Evolutionary conservation across 2,113 vertebrate species (phyloP), one percentile per base, ranked within the genome.

Genomic region (Numida meleagris): DNA sequence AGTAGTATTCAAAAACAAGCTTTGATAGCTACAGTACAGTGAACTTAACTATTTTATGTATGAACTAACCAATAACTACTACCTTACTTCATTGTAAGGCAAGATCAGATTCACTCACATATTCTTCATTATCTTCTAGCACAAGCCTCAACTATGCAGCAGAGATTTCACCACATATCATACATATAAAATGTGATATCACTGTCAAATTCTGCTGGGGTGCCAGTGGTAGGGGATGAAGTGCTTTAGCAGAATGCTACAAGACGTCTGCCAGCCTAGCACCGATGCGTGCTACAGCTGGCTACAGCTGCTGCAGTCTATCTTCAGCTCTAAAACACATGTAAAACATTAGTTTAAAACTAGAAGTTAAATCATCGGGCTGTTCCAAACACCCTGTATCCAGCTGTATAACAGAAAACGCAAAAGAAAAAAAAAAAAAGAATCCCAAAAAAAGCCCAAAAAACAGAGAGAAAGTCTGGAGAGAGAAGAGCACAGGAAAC

Each of bases 311-410:
- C 81, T 95, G 84, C 90, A 89, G 40, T 58, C 62, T 55, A 33
- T 57, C 75, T 74, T 77, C 21, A 94, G 77, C 66, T 90, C 84
- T 73, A 79, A 59, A 82, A 62, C 88, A 95, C 50, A 48, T 74
- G 68, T 57, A 89, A 94, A 91, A 92, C 33, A 82, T 89, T 92
- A 81, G 48, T 95, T 77, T 88, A 86, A 82, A 95, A 77, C 87
- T 91, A 45, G n/a, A 89, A 89, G 13, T 85, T 88, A 75, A 86
- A 91, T 75, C 51, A 25, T 74, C 53, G 55, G 76, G 36, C 46
- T 34, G 42, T 43, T 88, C 72, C 65, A 50, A 93, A 90, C 20
- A 77, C 76, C 34, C 42, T 10, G 7, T 76, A 59, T 88, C 51
- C 73, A 72, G 72, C 72, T 72, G 68, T 62, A 4, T 29, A 68